Evolutionary conservation across 2,113 vertebrate genomes (phyloP).

Genomic region (Varanus komodoensis): DNA sequence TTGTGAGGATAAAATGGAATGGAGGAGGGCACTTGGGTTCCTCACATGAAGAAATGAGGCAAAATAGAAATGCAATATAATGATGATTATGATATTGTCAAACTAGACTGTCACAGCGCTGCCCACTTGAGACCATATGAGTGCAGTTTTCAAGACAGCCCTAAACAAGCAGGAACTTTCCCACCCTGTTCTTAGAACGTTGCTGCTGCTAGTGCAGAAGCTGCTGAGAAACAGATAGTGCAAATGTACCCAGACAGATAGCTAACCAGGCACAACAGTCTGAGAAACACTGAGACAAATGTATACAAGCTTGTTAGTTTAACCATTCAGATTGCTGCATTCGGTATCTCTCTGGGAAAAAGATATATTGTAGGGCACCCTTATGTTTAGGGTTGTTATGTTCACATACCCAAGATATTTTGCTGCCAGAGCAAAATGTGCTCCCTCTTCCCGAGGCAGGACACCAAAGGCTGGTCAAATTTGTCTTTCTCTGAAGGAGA

Average conservation of each 20-base stretch:
- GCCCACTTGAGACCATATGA: no score
- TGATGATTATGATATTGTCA: background rate
- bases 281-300: constrained; percentile 18
- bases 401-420: background rate
- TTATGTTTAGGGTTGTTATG: no score
- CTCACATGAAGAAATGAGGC: no score
- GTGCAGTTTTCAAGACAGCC: background rate
- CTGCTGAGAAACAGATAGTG: constrained; percentile 35
- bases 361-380: no score
- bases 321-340: constrained; percentile 20
- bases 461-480: background rate
- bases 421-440: background rate
- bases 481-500: background rate
- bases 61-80: no score
- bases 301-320: background rate
- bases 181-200: constrained; percentile 15
- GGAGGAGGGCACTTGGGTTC: no score
- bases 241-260: constrained; percentile 19
- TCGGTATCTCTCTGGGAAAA: background rate
- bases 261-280: background rate
- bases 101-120: background rate
- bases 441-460: background rate
- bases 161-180: background rate
- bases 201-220: constrained; percentile 27
- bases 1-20: no score